These are phyloP conservation scores for Bilobella aurantiaca DNA, from an alignment of 1,140 invertebrate species.

Conservation along the genomic window DNA sequence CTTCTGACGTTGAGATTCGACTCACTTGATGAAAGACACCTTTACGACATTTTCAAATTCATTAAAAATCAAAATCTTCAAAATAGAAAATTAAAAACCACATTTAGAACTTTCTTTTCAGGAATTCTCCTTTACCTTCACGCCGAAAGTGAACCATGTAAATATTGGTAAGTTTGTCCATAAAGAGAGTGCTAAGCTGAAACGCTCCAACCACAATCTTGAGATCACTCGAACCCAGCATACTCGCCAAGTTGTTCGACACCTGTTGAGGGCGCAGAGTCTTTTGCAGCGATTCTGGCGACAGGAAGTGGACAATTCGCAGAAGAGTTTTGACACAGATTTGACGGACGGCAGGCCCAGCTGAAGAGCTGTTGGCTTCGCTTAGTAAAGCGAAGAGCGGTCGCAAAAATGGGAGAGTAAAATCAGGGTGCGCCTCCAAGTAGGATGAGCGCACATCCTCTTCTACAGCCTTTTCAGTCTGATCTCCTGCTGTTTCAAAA, in stretches of 20 bases:
- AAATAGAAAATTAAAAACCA: not conserved
- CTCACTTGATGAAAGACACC: conserved; percentile 35
- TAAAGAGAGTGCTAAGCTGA: conserved; percentile 90
- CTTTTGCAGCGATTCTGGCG: conserved; percentile 65
- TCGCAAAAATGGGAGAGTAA: conserved; percentile 68
- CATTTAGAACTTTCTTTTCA: not conserved
- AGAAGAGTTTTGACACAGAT: conserved; percentile 90
- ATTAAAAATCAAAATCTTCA: not conserved
- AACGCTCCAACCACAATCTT: conserved; percentile 87
- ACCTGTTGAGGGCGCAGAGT: conserved; percentile 87
- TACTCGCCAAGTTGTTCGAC: conserved; percentile 91
- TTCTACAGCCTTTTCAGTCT: conserved; percentile 14
- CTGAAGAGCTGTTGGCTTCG: conserved; percentile 94
- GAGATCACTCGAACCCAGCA: conserved; percentile 69
- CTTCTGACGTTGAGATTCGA: conserved; percentile 31
- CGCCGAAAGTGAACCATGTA: conserved; percentile 89
- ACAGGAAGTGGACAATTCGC: conserved; percentile 89
- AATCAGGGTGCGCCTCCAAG: conserved; percentile 45
- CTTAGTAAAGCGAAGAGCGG: conserved; percentile 67
- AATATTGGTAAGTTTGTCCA: conserved; percentile 87
- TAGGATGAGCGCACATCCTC: conserved; percentile 25
- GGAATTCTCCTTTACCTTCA: conserved; percentile 51
- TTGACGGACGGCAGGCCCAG: conserved; percentile 90
- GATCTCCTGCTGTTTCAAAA: no score
- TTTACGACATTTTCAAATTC: no score